Base-by-base conservation (phyloP, 2,888 invertebrate genomes). In the Belgica antarctica region DNA sequence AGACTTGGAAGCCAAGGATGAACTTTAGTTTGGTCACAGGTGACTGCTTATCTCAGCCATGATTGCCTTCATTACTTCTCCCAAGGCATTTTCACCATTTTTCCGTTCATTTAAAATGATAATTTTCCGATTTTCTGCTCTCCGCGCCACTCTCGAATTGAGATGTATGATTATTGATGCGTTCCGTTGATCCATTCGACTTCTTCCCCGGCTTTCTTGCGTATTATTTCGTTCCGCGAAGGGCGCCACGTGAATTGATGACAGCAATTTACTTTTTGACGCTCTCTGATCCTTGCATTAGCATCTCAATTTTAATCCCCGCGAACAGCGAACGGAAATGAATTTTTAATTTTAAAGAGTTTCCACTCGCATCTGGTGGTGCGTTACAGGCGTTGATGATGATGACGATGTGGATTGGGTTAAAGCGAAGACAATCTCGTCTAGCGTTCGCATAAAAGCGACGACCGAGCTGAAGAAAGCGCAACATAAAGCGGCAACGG, bases 131-230 rank as follows among this genome's bases (percentile, higher is more conserved):
- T 27, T 12, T 46, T 59, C 22, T 15, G 17, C 52, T 52, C 52
- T 52, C 52, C 10, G 8, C 24, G 52, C 27, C 15, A 27, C 59
- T 27, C 25, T 22, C 12, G 27, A 68, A 68, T 68, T 68, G 68
- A 68, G 68, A 68, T 68, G 68, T 34, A 68, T 57, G 57, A 68
- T 68, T 68, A 68, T 68, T 68, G 68, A 68, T 68, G 68, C 68
- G 68, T 68, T 52, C 31, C 47, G 52, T 47, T 68, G 68, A 68
- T 68, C 68, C 66, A 46, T 28, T 57, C 31, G 57, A 68, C 57
- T 68, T 68, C 47, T 47, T 22, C 28, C 62, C 27, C 59, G 25
- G 12, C 27, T 19, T n/a, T n/a, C n/a, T n/a, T n/a, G n/a, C n/a
- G n/a, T n/a, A n/a, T n/a, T n/a, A n/a, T n/a, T n/a, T n/a, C n/a